Percentiles rank a stretch among this genome's conserved stretches.
phyloP scores from a whole-genome alignment of 2,888 invertebrate species.

The Polydrusus cervinus region DNA sequence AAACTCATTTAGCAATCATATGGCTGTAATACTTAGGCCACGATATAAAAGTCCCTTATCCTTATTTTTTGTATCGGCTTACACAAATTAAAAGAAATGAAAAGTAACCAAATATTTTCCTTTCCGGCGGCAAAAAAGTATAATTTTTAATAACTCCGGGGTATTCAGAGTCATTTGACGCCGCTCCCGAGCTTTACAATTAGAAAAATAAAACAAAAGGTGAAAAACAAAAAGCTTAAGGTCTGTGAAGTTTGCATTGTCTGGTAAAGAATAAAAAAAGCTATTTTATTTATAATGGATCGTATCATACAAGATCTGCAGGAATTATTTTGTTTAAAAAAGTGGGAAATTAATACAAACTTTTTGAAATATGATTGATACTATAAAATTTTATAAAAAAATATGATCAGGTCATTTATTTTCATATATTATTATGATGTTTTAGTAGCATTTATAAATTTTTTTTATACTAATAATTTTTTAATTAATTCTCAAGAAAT shows the following conservation, averaged over 20 bases:
- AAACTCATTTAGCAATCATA: neutral
- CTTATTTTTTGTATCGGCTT: neutral
- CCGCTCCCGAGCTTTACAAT: neutral
- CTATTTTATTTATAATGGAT: neutral
- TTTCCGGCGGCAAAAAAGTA: neutral
- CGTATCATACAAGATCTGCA: neutral
- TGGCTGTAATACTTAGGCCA: neutral
- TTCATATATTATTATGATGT: too few relatives aligned
- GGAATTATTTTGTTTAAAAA: constrained; percentile 6
- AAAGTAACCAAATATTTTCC: neutral
- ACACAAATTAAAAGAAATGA: constrained; percentile 2
- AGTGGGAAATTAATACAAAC: too few relatives aligned
- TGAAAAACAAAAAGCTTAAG: constrained; percentile 5
- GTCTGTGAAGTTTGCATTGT: neutral
- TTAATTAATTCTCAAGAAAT: neutral
- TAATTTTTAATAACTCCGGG: constrained; percentile 6
- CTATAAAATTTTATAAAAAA: too few relatives aligned
- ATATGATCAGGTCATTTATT: too few relatives aligned
- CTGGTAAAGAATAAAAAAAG: neutral
- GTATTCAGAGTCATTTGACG: constrained; percentile 9
- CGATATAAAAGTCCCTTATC: neutral
- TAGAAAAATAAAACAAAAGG: constrained; percentile 21
- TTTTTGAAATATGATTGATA: too few relatives aligned
- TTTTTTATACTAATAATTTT: neutral
- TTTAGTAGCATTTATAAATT: too few relatives aligned